A percentile compares a stretch with the other conserved stretches of the same genome.
Conservation (phyloP, 1,140 invertebrate genomes). For the Drosophila ogumai region DNA sequence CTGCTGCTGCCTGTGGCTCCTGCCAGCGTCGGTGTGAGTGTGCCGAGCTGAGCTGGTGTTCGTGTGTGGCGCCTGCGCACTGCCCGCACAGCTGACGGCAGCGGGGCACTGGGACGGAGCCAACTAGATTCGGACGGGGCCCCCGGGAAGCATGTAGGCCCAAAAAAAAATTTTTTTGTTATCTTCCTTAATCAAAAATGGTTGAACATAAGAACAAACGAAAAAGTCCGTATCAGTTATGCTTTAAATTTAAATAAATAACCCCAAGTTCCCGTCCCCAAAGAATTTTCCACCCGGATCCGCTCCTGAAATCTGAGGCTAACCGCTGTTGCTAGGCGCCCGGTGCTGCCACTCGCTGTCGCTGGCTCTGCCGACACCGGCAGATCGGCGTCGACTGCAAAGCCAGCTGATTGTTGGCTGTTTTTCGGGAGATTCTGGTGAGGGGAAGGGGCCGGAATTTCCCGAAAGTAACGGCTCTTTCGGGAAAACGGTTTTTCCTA, state of each 20-base stretch:
- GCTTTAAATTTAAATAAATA: neutral
- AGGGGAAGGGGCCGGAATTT: constrained; percentile 22
- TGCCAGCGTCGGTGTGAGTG: constrained; percentile 10
- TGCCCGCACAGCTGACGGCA: constrained; percentile 51
- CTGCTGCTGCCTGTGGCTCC: constrained; percentile 33
- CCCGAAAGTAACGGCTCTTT: constrained; percentile 53
- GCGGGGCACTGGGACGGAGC: constrained; percentile 16
- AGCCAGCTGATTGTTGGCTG: constrained; percentile 50
- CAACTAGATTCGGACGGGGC: neutral
- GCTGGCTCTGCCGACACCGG: constrained; percentile 24
- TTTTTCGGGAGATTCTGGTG: constrained; percentile 1
- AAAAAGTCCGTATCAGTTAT: neutral
- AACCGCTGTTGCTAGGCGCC: constrained; percentile 52
- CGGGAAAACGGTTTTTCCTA: constrained; percentile 51
- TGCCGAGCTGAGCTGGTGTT: constrained; percentile 12
- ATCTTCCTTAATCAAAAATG: too few species aligned
- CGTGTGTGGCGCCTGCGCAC: constrained; percentile 58
- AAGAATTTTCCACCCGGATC: neutral
- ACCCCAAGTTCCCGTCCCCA: too few species aligned
- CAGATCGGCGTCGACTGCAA: constrained; percentile 31
- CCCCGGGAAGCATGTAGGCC: neutral
- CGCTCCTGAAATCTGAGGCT: constrained; percentile 32
- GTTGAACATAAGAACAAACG: too few species aligned
- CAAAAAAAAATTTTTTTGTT: too few species aligned
- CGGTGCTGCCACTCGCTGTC: constrained; percentile 18